Evolutionary conservation across 2,888 invertebrate species (phyloP).

Genomic region (Sphecodes monilicornis): DNA sequence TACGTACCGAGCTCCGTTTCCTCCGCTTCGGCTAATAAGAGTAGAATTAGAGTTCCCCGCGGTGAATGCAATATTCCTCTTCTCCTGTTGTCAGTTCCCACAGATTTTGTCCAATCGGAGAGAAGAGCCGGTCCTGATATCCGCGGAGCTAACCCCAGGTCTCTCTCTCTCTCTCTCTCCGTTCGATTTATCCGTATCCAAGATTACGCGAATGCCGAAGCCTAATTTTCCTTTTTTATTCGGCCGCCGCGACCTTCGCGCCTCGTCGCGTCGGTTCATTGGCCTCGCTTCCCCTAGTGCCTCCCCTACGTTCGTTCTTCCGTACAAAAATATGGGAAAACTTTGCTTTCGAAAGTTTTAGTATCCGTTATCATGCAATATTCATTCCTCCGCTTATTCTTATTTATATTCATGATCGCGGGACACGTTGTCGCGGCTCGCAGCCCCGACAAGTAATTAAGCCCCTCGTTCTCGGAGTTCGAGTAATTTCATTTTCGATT

Average conservation of each 20-base stretch:
- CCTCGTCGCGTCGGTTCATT: slow-evolving; percentile 32
- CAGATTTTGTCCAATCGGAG: slow-evolving; percentile 27
- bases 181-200: slow-evolving; percentile 42
- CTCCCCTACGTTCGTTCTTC: slow-evolving; percentile 15
- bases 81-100: slow-evolving; percentile 5
- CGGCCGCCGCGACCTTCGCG: slow-evolving; percentile 49
- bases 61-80: neutral
- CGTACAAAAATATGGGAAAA: slow-evolving; percentile 13
- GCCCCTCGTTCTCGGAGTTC: neutral
- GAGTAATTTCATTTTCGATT: neutral
- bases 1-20: neutral
- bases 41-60: slow-evolving; percentile 3
- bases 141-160: neutral
- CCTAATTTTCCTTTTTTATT: slow-evolving; percentile 54
- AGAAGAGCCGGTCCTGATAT: slow-evolving; percentile 11
- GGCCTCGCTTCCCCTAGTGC: slow-evolving; percentile 25
- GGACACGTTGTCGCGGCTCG: neutral
- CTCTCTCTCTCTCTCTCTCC: neutral
- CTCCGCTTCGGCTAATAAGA: slow-evolving; percentile 7
- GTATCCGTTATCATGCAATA: slow-evolving; percentile 35
- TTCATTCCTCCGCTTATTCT: slow-evolving; percentile 24
- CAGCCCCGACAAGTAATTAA: neutral
- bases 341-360: slow-evolving; percentile 31
- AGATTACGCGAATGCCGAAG: slow-evolving; percentile 47
- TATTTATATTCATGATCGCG: slow-evolving; percentile 21